Evolutionary conservation across 1,140 invertebrate genomes (phyloP).

Genomic region (Geopemphigus sp.): DNA sequence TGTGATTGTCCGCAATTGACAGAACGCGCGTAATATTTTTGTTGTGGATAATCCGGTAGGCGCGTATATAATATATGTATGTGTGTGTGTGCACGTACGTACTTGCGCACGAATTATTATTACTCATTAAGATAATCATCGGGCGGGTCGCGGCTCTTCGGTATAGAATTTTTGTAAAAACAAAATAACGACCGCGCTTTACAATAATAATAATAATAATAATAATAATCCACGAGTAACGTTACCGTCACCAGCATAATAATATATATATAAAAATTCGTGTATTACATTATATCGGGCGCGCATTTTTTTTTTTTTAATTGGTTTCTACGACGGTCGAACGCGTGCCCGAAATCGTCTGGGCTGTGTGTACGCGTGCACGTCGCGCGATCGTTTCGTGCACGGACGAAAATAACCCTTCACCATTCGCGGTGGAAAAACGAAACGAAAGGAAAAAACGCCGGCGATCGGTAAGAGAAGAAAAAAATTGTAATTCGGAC

Average conservation of each 20-base stretch:
- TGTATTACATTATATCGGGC: neutral
- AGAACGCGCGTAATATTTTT: neutral
- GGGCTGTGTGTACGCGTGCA: neutral
- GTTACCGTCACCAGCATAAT: too few relatives aligned
- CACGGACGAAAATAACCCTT: too few relatives aligned
- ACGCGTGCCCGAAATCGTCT: neutral
- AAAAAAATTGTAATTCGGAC: too few relatives aligned
- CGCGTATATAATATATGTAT: too few relatives aligned
- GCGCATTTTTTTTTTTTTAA: neutral
- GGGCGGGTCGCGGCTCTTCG: neutral
- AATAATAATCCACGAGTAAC: too few relatives aligned
- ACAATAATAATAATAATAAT: neutral
- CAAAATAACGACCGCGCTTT: conserved; percentile 16
- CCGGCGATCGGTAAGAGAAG: too few relatives aligned
- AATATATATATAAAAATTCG: neutral
- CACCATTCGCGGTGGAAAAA: too few relatives aligned
- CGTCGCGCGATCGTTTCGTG: too few relatives aligned
- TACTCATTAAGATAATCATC: conserved; percentile 10
- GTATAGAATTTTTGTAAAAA: conserved; percentile 10
- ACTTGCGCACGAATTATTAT: neutral
- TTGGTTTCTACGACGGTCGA: neutral
- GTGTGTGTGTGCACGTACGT: neutral
- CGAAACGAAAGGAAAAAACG: too few relatives aligned
- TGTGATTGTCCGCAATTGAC: conserved; percentile 32
- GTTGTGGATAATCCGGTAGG: too few relatives aligned